phyloP scores from a whole-genome alignment of 2,797 vertebrate species.

The Pempheris klunzingeri region DNA sequence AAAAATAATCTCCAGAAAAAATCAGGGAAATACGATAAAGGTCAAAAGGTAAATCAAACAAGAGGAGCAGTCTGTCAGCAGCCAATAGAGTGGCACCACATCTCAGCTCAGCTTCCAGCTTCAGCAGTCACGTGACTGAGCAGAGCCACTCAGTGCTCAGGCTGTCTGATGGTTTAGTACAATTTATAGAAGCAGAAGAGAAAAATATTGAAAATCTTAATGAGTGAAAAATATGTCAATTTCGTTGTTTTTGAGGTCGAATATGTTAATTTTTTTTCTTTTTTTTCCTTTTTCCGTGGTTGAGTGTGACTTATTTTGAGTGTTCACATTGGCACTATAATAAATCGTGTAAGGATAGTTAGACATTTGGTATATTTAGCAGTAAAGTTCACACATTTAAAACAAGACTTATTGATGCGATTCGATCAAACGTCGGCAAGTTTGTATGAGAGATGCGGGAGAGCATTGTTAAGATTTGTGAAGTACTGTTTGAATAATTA shows the following conservation, averaged over 20 bases:
- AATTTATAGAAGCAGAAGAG: no score
- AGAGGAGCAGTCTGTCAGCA: background rate
- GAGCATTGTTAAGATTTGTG: no score
- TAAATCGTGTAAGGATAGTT: no score
- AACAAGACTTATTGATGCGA: no score
- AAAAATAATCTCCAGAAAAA: background rate
- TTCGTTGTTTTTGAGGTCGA: background rate
- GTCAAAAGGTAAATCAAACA: background rate
- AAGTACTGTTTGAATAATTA: no score
- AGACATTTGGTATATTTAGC: no score
- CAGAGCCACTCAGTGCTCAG: no score
- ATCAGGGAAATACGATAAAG: background rate
- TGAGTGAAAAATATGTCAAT: background rate
- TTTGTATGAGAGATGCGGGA: background rate
- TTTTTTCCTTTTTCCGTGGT: background rate
- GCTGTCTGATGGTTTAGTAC: no score
- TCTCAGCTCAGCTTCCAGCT: conserved; percentile 2
- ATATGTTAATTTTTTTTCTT: background rate
- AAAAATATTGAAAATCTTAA: background rate
- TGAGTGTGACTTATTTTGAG: no score
- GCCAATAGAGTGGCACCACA: conserved; percentile 54
- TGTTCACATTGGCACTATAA: no score
- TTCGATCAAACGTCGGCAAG: background rate
- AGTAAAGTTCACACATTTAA: background rate
- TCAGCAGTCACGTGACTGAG: conserved; percentile 36